Conservation (phyloP, 2,113 vertebrate species). For the Calidris pygmaea region DNA sequence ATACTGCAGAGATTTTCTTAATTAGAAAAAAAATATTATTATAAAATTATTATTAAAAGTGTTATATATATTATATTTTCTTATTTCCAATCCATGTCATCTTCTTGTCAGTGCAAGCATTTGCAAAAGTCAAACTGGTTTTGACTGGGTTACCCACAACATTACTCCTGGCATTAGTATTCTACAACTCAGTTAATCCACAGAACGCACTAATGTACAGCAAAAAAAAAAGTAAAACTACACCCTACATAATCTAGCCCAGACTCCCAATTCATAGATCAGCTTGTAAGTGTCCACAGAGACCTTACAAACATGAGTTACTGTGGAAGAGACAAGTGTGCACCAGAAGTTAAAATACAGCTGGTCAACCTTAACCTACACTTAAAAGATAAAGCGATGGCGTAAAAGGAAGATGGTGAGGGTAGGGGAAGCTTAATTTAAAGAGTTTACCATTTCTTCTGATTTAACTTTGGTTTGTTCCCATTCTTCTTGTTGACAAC, state of each 20-base stretch:
- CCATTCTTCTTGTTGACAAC: constrained; percentile 83
- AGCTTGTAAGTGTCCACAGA: background rate
- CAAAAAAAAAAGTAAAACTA: background rate
- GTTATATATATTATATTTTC: background rate
- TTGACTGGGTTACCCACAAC: background rate
- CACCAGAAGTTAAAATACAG: background rate
- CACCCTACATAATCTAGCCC: background rate
- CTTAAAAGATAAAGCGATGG: background rate
- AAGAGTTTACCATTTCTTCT: constrained; percentile 84
- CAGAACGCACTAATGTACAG: background rate
- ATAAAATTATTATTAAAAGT: no score
- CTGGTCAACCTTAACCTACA: background rate
- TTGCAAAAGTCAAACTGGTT: background rate
- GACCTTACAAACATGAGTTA: background rate
- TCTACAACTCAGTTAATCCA: background rate
- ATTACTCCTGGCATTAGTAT: background rate
- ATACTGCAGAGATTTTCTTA: background rate
- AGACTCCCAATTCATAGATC: background rate
- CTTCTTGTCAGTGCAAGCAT: background rate
- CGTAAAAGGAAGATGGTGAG: background rate
- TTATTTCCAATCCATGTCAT: background rate
- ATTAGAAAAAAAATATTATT: background rate
- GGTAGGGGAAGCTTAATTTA: background rate
- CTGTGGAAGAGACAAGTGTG: background rate
- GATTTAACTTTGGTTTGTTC: constrained; percentile 84